These are phyloP conservation scores for Cremastinae sp. DNA, from an alignment of 2,888 invertebrate species.

Conservation along the genomic window DNA sequence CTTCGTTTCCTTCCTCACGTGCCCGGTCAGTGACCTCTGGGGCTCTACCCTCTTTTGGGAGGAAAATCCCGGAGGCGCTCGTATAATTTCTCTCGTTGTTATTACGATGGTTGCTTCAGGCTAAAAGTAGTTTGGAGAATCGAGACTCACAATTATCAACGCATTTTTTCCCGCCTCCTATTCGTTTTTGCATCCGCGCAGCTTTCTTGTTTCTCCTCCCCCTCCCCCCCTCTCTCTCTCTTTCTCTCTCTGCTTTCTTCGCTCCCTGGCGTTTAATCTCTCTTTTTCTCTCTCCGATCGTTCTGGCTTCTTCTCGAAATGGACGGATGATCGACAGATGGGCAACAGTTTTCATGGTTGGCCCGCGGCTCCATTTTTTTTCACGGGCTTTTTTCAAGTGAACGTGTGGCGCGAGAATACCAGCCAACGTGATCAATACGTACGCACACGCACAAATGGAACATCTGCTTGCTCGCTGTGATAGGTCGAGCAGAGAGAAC, in stretches of 20 bases:
- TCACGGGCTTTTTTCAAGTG: conserved; percentile 49
- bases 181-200: background rate
- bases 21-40: conserved; percentile 49
- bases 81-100: conserved; percentile 49
- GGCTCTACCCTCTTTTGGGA: conserved; percentile 17
- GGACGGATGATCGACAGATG: conserved; percentile 65
- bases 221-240: conserved; percentile 11
- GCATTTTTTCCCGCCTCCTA: conserved; percentile 46
- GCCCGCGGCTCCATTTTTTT: conserved; percentile 54
- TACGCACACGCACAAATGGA: conserved; percentile 43
- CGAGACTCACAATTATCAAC: conserved; percentile 60
- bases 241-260: conserved; percentile 22
- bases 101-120: conserved; percentile 49
- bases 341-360: conserved; percentile 61
- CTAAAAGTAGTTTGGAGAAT: conserved; percentile 53
- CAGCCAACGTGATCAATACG: conserved; percentile 49
- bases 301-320: conserved; percentile 52
- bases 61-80: conserved; percentile 37
- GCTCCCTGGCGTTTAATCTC: conserved; percentile 11
- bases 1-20: background rate
- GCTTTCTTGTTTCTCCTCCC: conserved; percentile 16
- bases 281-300: conserved; percentile 7
- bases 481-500: conserved; percentile 2
- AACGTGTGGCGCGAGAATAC: conserved; percentile 26
- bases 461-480: conserved; percentile 62